Base-by-base conservation (phyloP, 2,888 invertebrate species). In the Macaria liturata region DNA sequence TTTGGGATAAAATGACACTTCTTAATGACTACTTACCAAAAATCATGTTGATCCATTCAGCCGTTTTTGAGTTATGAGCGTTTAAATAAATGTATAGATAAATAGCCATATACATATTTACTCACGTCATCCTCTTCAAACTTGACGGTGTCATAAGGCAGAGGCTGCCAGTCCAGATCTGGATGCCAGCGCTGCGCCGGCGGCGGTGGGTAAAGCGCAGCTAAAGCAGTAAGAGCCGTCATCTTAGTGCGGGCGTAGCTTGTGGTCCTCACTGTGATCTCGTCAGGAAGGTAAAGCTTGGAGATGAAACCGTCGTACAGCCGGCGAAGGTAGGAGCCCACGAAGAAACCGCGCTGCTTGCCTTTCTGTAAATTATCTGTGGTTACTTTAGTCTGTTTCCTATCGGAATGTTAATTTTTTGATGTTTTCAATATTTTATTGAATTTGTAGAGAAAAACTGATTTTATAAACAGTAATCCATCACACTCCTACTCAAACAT, bases 181-280 rank as follows among this genome's bases (percentile, higher is more conserved):
- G 84, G 75, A 62, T 93, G 93, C 94, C 94, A 95, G 60, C 74
- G 82, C 71, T 95, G 94, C 1, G 84, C 74, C 0, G 76, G 79
- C 9, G 78, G 74, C 0, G 95, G 95, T 3, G 94, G 95, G 77
- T 94, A 96, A 32, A 96, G 74, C 0, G 94, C 96, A 1, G 95
- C 94, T 58, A 95, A 83, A 3, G 95, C 94, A 32, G 95, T 84
- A 60, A 95, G 88, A 0, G 94, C 95, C 3, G 95, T 95, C 93
- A 95, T 95, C 82, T 96, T 93, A 0, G 97, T 96, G 49, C 96
- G 91, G 53, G 95, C 95, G 73, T 92, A 95, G 75, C 95, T 94
- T 0, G 96, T 95, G 40, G 95, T 95, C 32, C 93, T 84, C 47
- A 93, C 84, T 8, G 71, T 66, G 5, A 93, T 80, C 75, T 95